These are phyloP conservation scores for Papio anubis DNA, from an alignment of 2,113 vertebrate genomes.

Conservation along the genomic window DNA sequence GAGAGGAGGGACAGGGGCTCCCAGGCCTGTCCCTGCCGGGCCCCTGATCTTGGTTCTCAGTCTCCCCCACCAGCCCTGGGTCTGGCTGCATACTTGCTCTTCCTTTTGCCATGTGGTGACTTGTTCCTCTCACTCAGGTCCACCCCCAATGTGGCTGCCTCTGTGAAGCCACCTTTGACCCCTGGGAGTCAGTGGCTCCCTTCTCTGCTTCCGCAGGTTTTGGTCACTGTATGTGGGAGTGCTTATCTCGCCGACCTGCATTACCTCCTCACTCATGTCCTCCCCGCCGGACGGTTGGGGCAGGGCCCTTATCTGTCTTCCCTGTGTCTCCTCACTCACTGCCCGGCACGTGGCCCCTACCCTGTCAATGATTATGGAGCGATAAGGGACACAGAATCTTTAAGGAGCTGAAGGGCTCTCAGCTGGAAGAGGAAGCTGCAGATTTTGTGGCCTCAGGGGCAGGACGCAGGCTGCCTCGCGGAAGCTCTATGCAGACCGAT, in stretches of 20 bases:
- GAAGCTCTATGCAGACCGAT: background rate
- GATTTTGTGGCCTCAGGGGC: background rate
- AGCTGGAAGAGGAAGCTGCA: background rate
- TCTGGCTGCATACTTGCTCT: background rate
- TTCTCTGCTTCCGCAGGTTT: background rate
- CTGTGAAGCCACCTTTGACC: background rate
- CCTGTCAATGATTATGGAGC: background rate
- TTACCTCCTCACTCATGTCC: background rate
- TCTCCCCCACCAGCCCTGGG: background rate
- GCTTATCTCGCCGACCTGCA: background rate
- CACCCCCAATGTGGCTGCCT: background rate
- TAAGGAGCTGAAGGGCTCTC: background rate
- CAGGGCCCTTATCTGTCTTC: background rate
- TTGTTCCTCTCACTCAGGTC: background rate
- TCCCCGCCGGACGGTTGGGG: fast-evolving
- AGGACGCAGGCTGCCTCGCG: background rate
- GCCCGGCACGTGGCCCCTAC: background rate
- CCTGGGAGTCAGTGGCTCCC: background rate
- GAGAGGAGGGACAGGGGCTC: background rate
- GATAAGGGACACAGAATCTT: background rate
- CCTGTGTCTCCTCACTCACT: background rate
- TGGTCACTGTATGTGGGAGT: background rate
- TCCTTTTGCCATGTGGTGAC: background rate
- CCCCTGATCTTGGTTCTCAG: background rate
- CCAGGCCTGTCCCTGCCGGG: background rate